Conservation (phyloP, 2,888 invertebrate species). For the Cerastoderma edule region DNA sequence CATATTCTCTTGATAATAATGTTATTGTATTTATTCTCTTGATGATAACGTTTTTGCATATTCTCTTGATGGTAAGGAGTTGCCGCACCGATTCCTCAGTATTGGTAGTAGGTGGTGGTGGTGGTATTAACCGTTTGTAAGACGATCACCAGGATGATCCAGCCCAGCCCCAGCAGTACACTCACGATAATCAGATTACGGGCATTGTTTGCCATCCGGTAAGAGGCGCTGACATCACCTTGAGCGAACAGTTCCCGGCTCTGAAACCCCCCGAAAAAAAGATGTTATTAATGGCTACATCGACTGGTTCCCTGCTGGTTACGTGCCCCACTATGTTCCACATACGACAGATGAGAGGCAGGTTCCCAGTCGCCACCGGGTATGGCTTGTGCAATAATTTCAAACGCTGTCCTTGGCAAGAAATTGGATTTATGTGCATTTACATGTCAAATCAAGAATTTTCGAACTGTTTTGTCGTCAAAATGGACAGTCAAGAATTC, state of each 20-base stretch:
- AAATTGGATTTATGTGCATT: no score
- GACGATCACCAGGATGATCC: conserved; percentile 31
- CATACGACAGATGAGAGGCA: background rate
- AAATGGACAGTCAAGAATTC: no score
- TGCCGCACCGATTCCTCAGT: no score
- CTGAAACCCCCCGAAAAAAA: conserved; percentile 19
- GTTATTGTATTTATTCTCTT: no score
- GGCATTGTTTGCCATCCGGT: conserved; percentile 13
- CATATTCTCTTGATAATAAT: no score
- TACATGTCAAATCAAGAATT: no score
- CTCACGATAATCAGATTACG: conserved; percentile 39
- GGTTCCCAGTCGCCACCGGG: background rate
- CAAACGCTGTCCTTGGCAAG: no score
- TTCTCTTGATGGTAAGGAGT: no score
- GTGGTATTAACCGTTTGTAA: no score
- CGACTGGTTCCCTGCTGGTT: background rate
- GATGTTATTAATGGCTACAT: background rate
- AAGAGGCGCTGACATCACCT: conserved; percentile 30
- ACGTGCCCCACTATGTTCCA: background rate
- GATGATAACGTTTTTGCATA: no score
- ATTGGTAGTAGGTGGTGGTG: no score
- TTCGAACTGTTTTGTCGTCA: no score
- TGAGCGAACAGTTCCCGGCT: conserved; percentile 13
- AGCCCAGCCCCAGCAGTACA: conserved; percentile 24
- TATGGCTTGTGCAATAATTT: background rate